These are phyloP conservation scores for Melipona beecheii DNA, from an alignment of 2,888 invertebrate species.

Conservation along the genomic window DNA sequence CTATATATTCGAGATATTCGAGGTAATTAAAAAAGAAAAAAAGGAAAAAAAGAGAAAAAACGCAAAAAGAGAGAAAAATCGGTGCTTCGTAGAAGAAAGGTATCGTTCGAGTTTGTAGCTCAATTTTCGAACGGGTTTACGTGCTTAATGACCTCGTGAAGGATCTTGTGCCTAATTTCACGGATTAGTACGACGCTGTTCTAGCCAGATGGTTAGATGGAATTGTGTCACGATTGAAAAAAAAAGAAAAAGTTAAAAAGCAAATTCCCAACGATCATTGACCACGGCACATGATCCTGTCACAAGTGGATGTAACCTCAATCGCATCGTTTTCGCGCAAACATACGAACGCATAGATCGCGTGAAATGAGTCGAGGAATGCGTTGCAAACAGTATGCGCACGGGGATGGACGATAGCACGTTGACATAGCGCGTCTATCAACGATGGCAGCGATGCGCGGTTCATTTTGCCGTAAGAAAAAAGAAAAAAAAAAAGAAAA, in stretches of 20 bases:
- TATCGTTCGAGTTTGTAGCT: slow-evolving; percentile 9
- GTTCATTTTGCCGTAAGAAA: slow-evolving; percentile 20
- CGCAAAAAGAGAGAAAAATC: background rate
- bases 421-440: slow-evolving; percentile 33
- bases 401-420: slow-evolving; percentile 15
- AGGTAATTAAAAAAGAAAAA: background rate
- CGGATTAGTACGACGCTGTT: background rate
- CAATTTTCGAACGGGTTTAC: slow-evolving; percentile 62
- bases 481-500: no score
- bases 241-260: background rate
- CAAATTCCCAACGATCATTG: background rate
- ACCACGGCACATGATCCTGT: slow-evolving; percentile 48
- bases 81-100: slow-evolving; percentile 10
- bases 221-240: slow-evolving; percentile 3
- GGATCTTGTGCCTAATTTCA: slow-evolving; percentile 50
- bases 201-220: slow-evolving; percentile 3
- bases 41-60: background rate
- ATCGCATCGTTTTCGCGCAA: slow-evolving; percentile 54
- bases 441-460: slow-evolving; percentile 32
- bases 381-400: slow-evolving; percentile 37
- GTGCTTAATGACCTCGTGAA: slow-evolving; percentile 53
- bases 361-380: slow-evolving; percentile 33
- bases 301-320: slow-evolving; percentile 35
- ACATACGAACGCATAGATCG: slow-evolving; percentile 38
- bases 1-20: background rate